Evolutionary conservation across 2,888 invertebrate species (phyloP), one percentile per base, ranked within the genome.

Genomic region (Hydraecia micacea): DNA sequence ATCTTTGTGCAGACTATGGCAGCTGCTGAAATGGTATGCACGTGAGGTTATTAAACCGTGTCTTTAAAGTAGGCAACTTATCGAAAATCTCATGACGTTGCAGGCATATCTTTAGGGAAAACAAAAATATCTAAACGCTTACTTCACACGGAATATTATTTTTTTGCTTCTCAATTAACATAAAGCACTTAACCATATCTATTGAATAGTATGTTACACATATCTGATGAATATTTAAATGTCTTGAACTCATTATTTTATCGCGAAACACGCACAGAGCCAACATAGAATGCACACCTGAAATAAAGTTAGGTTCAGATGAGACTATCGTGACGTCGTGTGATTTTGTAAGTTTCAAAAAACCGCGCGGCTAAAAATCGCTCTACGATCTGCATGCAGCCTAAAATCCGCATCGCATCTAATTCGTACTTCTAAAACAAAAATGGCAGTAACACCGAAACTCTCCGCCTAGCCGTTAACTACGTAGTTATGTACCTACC

Each of bases 391-490:
- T 65, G 18, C 28, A 49, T 28, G 18, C 11, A 46, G 11, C 46
- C 8, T 15, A 5, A 79, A 69, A 63, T 65, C 52, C 36, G 3
- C 55, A 49, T 39, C 36, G 1, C 28, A 36, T 18, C 21, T 46
- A 21, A 63, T n/a, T n/a, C n/a, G n/a, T 63, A 28, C 6, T 75
- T 80, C 42, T 28, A 32, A 60, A 81, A 75, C 58, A 11, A 79
- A 87, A 81, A 88, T 88, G 74, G 83, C 87, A 72, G 74, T 66
- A 79, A 76, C 73, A 72, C 18, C 69, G 46, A 68, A 69, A 84
- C 46, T 79, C 77, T 82, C 75, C 77, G 76, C 76, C 77, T 72
- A 82, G 78, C 73, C 77, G 46, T 77, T 76, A 83, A 77, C 70
- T 77, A 74, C 55, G 67, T 80, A 83, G 73, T 70, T 72, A 77